Conservation (phyloP, 2,113 vertebrate genomes). For the Malurus alboscapulatus region DNA sequence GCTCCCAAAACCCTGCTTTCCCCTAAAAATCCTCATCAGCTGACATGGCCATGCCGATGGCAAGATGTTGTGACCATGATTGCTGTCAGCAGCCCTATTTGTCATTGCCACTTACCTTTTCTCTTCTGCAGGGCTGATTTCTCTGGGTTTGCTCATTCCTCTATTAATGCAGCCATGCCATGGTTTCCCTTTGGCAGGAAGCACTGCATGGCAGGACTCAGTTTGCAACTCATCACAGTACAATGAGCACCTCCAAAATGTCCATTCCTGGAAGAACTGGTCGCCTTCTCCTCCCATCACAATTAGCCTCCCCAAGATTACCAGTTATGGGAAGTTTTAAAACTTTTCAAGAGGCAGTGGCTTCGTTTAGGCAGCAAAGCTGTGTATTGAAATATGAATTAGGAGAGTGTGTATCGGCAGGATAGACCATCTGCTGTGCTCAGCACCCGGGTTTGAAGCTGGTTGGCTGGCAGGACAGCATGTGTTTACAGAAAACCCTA, state of each 20-base stretch:
- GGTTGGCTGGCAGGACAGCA: constrained; percentile 69
- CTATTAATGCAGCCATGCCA: background rate
- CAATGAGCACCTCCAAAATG: background rate
- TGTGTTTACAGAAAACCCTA: constrained; percentile 70
- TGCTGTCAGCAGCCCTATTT: background rate
- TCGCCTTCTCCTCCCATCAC: background rate
- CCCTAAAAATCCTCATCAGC: background rate
- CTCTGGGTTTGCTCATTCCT: background rate
- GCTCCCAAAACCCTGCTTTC: background rate
- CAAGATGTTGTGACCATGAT: rapidly evolving
- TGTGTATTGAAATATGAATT: constrained; percentile 62
- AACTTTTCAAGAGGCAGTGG: constrained; percentile 23
- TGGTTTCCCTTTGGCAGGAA: background rate
- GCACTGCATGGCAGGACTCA: background rate
- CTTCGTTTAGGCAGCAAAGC: constrained; percentile 45
- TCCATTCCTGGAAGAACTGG: background rate
- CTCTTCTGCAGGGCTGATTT: background rate
- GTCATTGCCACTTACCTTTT: background rate
- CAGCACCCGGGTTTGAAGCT: constrained; percentile 64
- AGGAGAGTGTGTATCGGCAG: constrained; percentile 53
- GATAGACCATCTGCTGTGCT: constrained; percentile 65
- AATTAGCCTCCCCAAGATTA: background rate
- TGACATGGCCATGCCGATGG: rapidly evolving
- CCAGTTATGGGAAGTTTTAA: background rate
- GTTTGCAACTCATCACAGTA: background rate